Percentiles rank a stretch among this genome's conserved stretches.
Evolutionary conservation across 2,888 invertebrate genomes (phyloP).

Genomic region (Idaea aversata): DNA sequence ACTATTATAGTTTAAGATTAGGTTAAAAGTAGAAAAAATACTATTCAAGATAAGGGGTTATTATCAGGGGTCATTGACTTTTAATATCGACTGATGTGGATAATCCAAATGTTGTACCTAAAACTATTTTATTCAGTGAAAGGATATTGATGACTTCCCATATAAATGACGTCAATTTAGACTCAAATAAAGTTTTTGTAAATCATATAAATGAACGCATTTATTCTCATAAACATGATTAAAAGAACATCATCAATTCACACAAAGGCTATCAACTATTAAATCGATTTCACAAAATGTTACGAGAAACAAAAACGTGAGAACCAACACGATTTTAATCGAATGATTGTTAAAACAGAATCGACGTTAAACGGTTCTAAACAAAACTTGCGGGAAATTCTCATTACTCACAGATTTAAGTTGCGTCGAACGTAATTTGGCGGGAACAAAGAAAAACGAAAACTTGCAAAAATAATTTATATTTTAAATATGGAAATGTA

Average conservation of each 20-base stretch:
- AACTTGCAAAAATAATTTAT: too few relatives aligned
- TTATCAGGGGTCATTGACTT: slow-evolving; percentile 3
- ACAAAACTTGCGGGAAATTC: slow-evolving; percentile 61
- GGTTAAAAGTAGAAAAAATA: slow-evolving; percentile 21
- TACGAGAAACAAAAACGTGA: slow-evolving; percentile 74
- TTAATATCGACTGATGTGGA: not conserved
- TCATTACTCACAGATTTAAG: slow-evolving; percentile 38
- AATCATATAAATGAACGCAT: not conserved
- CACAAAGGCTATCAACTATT: slow-evolving; percentile 54
- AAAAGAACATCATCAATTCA: slow-evolving; percentile 31
- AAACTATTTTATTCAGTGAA: not conserved
- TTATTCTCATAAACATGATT: not conserved
- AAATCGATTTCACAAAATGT: slow-evolving; percentile 67
- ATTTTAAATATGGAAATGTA: too few relatives aligned
- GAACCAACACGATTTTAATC: slow-evolving; percentile 64
- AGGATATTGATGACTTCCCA: not conserved
- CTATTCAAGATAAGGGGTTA: not conserved
- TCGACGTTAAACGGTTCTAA: slow-evolving; percentile 64
- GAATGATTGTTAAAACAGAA: slow-evolving; percentile 68
- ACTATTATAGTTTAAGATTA: slow-evolving; percentile 24
- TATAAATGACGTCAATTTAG: not conserved
- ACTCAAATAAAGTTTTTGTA: not conserved
- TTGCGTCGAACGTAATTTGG: too few relatives aligned
- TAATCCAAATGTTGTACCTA: not conserved
- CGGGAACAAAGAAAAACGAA: too few relatives aligned